Conservation (phyloP, 2,113 vertebrate species). For the Sebastes fasciatus region DNA sequence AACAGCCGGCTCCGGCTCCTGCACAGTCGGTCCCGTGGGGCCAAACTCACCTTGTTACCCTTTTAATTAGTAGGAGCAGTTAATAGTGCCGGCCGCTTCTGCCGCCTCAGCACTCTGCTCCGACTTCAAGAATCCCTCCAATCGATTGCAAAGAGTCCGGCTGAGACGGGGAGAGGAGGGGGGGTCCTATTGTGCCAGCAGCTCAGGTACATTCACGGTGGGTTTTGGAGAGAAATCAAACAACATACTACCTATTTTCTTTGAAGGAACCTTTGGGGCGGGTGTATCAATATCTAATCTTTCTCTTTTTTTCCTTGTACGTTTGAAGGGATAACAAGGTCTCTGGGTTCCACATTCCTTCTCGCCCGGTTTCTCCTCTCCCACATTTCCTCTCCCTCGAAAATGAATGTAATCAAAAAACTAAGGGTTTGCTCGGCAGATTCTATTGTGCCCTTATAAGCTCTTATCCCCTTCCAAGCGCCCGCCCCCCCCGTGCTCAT, state of each 20-base stretch:
- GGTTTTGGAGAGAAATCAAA: constrained; percentile 48
- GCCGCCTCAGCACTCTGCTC: constrained; percentile 79
- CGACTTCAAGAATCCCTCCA: constrained; percentile 65
- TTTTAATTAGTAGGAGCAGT: constrained; percentile 84
- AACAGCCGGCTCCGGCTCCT: constrained; percentile 48
- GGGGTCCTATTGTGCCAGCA: constrained; percentile 14
- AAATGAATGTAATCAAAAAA: constrained; percentile 80
- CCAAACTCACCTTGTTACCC: constrained; percentile 83
- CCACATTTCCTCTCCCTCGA: constrained; percentile 43
- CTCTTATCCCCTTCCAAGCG: constrained; percentile 60
- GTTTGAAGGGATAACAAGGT: constrained; percentile 56
- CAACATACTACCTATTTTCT: constrained; percentile 35
- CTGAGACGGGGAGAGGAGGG: constrained; percentile 21
- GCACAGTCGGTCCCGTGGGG: constrained; percentile 63
- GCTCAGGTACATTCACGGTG: constrained; percentile 27
- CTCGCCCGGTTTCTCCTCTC: constrained; percentile 31
- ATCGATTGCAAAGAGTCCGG: constrained; percentile 72
- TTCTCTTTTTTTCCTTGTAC: constrained; percentile 22
- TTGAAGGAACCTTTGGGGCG: constrained; percentile 26
- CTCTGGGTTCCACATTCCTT: constrained; percentile 44
- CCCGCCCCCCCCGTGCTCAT: constrained; percentile 45
- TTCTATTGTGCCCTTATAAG: constrained; percentile 78
- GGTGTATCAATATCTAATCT: constrained; percentile 39
- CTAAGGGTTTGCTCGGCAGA: constrained; percentile 64
- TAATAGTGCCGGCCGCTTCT: constrained; percentile 77